Base-by-base conservation (phyloP, 2,888 invertebrate species). In the Thelaira solivaga region DNA sequence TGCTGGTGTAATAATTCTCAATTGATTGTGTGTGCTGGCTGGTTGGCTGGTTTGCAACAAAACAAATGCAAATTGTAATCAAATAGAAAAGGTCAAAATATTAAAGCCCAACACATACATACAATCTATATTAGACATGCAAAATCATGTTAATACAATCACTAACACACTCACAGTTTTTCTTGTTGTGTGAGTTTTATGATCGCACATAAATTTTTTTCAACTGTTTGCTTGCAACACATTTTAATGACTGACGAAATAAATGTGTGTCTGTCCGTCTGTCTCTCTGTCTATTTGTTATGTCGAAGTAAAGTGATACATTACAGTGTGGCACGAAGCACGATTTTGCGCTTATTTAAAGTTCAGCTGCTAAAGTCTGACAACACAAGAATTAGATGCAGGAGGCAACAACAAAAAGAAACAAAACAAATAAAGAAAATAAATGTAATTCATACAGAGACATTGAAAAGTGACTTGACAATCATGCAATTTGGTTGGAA, bases 331-430 rank as follows among this genome's bases (percentile, higher is more conserved):
- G 78, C 80, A 76, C 79, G 79, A 81, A 75, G 79, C 80, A 79
- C 79, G 80, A 81, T 67, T 81, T 79, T 71, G 76, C 64, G 74
- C 69, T 78, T 74, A 74, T 79, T 79, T 74, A 79, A 73, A 80
- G 80, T 76, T 79, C 76, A 80, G 65, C 75, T 80, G 71, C 59
- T 20, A 41, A n/a, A 67, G 22, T 26, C 39, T 16, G 18, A 43
- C 45, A 65, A 36, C 51, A 43, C 39, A 72, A 69, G 59, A 53
- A 49, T 61, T 45, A 31, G 49, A 55, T 47, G 16, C 20, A 22
- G 13, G 39, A 53, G 11, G 13, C 18, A 41, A 2, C 24, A 59
- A 29, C 26, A 13, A n/a, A 41, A 36, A 49, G 49, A 41, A 43
- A 41, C 31, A 26, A 13, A 4, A 22, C 20, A 34, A 36, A 47